Base-by-base conservation (phyloP, 2,888 invertebrate species). In the Clusia tigrina region DNA sequence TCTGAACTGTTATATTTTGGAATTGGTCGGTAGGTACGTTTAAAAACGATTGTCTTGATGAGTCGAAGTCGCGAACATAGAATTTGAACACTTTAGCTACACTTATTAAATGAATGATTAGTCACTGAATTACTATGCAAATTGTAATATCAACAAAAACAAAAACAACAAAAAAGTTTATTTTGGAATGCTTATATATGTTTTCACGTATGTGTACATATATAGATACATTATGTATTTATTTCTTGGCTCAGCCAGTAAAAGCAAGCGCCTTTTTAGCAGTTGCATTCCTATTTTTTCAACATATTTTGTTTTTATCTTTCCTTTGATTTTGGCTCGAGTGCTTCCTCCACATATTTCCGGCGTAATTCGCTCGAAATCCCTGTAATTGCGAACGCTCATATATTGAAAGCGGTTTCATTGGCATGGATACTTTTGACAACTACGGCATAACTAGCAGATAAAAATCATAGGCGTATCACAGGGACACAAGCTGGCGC, bases 61-160 rank as follows among this genome's bases (percentile, higher is more conserved):
- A n/a, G n/a, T n/a, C 32, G 32, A 32, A 32, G 6, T n/a, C n/a
- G 12, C 15, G 22, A 18, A 22, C 48, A 48, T 22, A 18, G 48
- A 18, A 48, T 48, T 48, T 48, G 5, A 20, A 48, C n/a, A 20
- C 48, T 2, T 20, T 18, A 22, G 2, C 18, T 20, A 3, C 52
- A 58, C 54, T 63, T 58, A 51, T 73, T 67, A n/a, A n/a, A n/a
- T n/a, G 67, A 69, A 68, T 67, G 63, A 76, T n/a, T 76, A 77
- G 69, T 76, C 71, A 74, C 76, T 75, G 69, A 67, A 64, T 66
- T 67, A 79, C 77, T 78, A 79, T 78, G 77, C 77, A 78, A 78
- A 78, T 78, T 78, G 77, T 78, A 78, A 78, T 78, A 78, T 22
- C 18, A 53, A 51, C 17, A 24, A 17, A 46, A 22, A 58, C 24